Conservation (phyloP, 2,113 vertebrate genomes). For the Mustelus asterias region DNA sequence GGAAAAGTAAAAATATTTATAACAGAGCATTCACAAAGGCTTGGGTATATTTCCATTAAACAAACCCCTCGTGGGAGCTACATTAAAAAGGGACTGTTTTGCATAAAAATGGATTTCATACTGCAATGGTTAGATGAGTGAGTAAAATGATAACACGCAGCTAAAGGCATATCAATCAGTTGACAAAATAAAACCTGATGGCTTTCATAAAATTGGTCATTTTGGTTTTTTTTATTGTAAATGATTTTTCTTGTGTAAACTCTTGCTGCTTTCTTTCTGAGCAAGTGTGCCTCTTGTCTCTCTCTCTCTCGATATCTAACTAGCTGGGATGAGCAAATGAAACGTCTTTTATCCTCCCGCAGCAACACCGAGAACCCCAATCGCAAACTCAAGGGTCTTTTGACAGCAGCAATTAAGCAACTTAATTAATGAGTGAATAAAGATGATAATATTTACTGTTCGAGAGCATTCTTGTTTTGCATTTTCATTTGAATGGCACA, state of each 20-base stretch:
- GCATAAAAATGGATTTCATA: constrained; percentile 44
- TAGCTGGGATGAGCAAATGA: constrained; percentile 32
- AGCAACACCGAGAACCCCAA: constrained; percentile 54
- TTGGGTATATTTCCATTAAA: constrained; percentile 41
- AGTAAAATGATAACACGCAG: constrained; percentile 39
- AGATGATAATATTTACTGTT: constrained; percentile 83
- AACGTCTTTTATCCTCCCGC: constrained; percentile 41
- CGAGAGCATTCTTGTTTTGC: constrained; percentile 67
- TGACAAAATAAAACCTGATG: constrained; percentile 37
- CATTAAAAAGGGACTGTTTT: constrained; percentile 47
- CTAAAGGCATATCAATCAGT: neutral
- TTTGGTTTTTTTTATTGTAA: constrained; percentile 9
- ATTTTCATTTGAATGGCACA: constrained; percentile 65
- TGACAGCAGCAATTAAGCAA: constrained; percentile 80
- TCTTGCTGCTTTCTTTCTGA: constrained; percentile 27
- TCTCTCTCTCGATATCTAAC: constrained; percentile 23
- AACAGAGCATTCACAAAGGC: constrained; percentile 28
- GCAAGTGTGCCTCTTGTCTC: neutral
- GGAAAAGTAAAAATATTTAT: constrained; percentile 36
- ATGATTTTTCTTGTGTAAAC: neutral
- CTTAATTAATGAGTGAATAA: constrained; percentile 78
- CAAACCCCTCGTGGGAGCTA: constrained; percentile 40
- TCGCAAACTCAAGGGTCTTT: constrained; percentile 70
- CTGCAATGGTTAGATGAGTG: constrained; percentile 35
- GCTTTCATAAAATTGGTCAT: constrained; percentile 35